Percentiles rank a stretch among this genome's conserved stretches.
These are phyloP conservation scores for Leptopilina syphax DNA, from an alignment of 2,888 invertebrate genomes.

Conservation along the genomic window DNA sequence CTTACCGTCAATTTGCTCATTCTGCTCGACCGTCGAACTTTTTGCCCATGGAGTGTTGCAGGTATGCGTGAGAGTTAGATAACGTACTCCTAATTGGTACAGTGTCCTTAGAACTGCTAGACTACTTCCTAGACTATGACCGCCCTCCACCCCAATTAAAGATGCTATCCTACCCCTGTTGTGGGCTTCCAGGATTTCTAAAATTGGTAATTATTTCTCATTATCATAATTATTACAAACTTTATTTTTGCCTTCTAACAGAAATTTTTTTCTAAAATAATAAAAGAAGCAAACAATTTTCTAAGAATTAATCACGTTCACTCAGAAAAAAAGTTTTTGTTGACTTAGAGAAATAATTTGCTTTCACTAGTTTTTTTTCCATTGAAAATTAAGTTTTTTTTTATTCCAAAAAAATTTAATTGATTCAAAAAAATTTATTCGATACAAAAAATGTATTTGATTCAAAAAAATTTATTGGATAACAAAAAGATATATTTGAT, in stretches of 20 bases:
- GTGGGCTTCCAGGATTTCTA: constrained; percentile 85
- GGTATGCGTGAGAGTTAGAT: constrained; percentile 90
- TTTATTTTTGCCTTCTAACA: background rate
- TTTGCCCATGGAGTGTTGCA: constrained; percentile 89
- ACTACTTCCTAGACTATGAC: constrained; percentile 93
- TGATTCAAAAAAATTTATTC: too few species aligned
- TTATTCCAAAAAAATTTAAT: too few species aligned
- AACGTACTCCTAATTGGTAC: constrained; percentile 91
- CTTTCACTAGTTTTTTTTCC: too few species aligned
- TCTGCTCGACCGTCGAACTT: constrained; percentile 72
- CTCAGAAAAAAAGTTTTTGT: too few species aligned
- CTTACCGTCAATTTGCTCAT: constrained; percentile 68
- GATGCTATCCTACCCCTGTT: constrained; percentile 88
- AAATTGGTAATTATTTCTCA: constrained; percentile 32
- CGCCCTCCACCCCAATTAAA: constrained; percentile 94
- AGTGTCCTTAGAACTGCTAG: constrained; percentile 91
- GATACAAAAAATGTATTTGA: too few species aligned
- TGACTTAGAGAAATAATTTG: too few species aligned
- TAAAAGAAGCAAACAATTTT: too few species aligned
- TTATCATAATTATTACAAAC: background rate
- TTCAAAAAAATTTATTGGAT: too few species aligned
- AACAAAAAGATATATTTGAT: too few species aligned
- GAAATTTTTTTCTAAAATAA: background rate
- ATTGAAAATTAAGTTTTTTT: too few species aligned
- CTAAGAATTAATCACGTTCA: too few species aligned